phyloP scores from a whole-genome alignment of 2,888 invertebrate species.

The Epinotia brunnichana region DNA sequence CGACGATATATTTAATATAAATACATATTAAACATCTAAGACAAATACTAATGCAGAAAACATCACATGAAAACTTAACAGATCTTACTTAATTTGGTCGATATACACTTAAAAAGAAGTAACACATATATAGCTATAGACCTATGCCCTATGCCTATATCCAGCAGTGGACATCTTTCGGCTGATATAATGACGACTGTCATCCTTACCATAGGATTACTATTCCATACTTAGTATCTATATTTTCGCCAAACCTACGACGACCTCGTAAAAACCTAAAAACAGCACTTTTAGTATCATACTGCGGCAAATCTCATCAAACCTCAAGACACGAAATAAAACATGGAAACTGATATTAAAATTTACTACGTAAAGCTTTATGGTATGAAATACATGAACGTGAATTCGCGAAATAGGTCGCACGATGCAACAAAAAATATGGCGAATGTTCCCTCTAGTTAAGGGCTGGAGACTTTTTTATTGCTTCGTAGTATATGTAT shows the following conservation, averaged over 20 bases:
- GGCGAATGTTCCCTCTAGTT: neutral
- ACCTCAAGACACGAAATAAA: constrained; percentile 13
- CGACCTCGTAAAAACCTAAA: constrained; percentile 5
- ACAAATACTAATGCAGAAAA: no score
- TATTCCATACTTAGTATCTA: neutral
- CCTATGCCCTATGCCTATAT: no score
- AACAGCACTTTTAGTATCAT: neutral
- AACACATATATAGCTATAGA: no score
- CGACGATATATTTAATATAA: no score
- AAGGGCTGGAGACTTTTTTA: neutral
- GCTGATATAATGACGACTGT: no score
- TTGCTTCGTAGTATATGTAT: constrained; percentile 8
- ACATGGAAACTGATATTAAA: constrained; percentile 5
- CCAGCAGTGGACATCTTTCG: no score
- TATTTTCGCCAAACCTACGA: constrained; percentile 1
- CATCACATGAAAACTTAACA: no score
- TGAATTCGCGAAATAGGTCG: neutral
- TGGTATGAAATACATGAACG: neutral
- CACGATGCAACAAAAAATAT: neutral
- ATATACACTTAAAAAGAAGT: no score
- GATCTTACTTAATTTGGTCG: no score
- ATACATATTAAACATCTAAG: no score
- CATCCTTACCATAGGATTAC: no score
- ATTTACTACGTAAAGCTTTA: neutral
- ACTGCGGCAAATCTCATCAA: constrained; percentile 10